phyloP scores from a whole-genome alignment of 2,113 vertebrate genomes.

The Edolisoma coerulescens region DNA sequence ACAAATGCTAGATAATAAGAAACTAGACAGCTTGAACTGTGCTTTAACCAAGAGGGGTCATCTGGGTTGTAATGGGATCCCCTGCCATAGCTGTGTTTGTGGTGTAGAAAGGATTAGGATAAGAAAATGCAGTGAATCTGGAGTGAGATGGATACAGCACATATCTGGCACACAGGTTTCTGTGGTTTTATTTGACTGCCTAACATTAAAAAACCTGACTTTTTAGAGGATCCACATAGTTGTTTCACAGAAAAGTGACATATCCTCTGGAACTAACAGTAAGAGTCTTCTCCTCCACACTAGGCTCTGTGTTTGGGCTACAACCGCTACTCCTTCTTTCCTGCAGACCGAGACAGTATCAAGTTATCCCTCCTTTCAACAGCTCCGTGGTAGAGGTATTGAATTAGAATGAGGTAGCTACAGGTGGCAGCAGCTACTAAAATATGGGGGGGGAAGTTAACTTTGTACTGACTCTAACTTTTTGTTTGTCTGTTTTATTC shows the following conservation, averaged over 20 bases:
- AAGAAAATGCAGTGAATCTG: not conserved
- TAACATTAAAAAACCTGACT: constrained; percentile 48
- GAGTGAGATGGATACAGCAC: not conserved
- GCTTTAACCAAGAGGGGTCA: not conserved
- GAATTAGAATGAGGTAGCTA: constrained; percentile 54
- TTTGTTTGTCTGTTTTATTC: not conserved
- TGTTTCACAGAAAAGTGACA: constrained; percentile 33
- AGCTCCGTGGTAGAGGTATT: constrained; percentile 39
- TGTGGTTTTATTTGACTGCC: not conserved
- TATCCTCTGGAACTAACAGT: not conserved
- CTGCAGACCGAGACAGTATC: constrained; percentile 41
- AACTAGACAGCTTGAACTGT: not conserved
- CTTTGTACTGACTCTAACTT: not conserved
- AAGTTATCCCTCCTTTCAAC: constrained; percentile 59
- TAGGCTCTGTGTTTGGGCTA: constrained; percentile 21
- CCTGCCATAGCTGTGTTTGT: not conserved
- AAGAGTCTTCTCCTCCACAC: not conserved
- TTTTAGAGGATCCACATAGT: constrained; percentile 6
- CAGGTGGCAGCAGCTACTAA: constrained; percentile 71
- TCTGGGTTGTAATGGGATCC: not conserved
- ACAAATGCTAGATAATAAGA: not conserved
- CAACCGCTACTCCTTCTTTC: not conserved
- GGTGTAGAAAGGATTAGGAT: not conserved
- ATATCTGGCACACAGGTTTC: constrained; percentile 23
- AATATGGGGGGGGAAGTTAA: not conserved